Base-by-base conservation (phyloP, 2,888 invertebrate genomes). In the Phymatocera aterrima region DNA sequence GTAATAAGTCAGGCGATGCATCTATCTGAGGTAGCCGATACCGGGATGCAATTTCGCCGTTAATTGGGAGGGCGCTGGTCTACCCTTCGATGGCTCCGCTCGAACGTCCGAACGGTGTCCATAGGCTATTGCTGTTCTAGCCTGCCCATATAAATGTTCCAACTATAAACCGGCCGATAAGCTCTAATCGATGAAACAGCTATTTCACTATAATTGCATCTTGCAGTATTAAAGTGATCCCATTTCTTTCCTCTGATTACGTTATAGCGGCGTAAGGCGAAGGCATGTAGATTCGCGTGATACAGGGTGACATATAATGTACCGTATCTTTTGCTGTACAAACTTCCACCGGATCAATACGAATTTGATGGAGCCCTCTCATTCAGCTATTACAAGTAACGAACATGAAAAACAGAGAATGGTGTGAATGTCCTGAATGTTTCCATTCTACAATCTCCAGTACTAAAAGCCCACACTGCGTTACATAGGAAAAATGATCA, bases 41-140 rank as follows among this genome's bases (percentile, higher is more conserved):
- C 80, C 79, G 77, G 82, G 83, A 84, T 86, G 85, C 86, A 87
- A 87, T 87, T 86, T 85, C 83, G 83, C 81, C 84, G 86, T 87
- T 87, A 87, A 87, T 87, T 86, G 87, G 85, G 85, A 83, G 82
- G 82, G 83, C 81, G 80, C 82, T 80, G 79, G 78, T 75, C 79
- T 83, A 37, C 72, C 51, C 72, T 54, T 10, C 72, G 21, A 51
- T 48, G 21, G 31, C 72, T 54, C 18, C 72, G 21, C 51, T 48
- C 37, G 31, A 48, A 18, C 72, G 51, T 51, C 72, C 72, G 54
- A 37, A 48, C 72, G 21, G 72, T 54, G 34, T 54, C 51, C 51
- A 72, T 54, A 34, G 72, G 72, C 72, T 72, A 72, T 72, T 51
- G 72, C 51, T 72, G 34, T 10, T 18, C 72, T 54, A 21, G 54